A percentile compares a stretch with the other conserved stretches of the same genome.
Conservation (phyloP, 2,797 vertebrate species). For the Merluccius polli region DNA sequence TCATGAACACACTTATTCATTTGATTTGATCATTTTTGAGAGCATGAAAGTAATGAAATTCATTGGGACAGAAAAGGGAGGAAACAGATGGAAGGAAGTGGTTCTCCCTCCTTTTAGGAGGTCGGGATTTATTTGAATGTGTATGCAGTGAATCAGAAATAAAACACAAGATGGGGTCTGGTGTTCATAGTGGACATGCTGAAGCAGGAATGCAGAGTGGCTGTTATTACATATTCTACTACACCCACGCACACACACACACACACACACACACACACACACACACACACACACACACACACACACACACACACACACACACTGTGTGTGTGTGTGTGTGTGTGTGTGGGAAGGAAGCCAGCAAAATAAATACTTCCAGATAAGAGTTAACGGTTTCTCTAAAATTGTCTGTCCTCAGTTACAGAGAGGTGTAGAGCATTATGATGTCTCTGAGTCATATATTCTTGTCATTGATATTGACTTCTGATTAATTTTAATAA, state of each 20-base stretch:
- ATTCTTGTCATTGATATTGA: too few species aligned
- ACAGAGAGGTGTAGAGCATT: background rate
- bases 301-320: slow-evolving; percentile 7
- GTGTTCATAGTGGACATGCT: background rate
- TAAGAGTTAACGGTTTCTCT: background rate
- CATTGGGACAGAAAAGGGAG: background rate
- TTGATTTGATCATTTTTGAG: too few species aligned
- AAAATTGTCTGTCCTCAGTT: background rate
- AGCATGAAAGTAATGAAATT: too few species aligned
- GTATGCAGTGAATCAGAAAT: slow-evolving; percentile 11
- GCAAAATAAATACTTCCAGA: too few species aligned
- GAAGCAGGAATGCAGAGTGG: slow-evolving; percentile 50
- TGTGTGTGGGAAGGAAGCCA: too few species aligned
- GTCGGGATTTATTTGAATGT: background rate
- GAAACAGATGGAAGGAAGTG: background rate
- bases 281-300: slow-evolving; percentile 5
- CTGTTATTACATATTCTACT: slow-evolving; percentile 48
- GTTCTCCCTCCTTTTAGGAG: too few species aligned
- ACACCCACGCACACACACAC: slow-evolving; percentile 8
- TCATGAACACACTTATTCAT: too few species aligned
- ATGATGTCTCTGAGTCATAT: background rate
- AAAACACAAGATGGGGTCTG: background rate
- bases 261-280: slow-evolving; percentile 11
- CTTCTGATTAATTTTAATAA: too few species aligned
- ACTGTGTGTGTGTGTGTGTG: background rate